Base-by-base conservation (phyloP, 1,140 invertebrate species). In the Monochamus saltuarius region DNA sequence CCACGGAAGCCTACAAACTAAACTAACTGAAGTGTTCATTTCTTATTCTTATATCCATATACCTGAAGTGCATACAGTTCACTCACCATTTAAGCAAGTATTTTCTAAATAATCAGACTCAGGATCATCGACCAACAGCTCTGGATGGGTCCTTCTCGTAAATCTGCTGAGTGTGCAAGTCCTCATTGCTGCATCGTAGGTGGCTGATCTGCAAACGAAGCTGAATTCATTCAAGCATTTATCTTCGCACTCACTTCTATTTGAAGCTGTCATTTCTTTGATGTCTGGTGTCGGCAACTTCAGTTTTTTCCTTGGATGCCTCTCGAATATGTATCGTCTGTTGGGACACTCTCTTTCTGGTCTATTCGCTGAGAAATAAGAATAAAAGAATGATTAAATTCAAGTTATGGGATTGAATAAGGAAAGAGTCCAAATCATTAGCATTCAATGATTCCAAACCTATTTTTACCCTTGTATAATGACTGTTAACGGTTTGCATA, bases 81-180 rank as follows among this genome's bases (percentile, higher is more conserved):
- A 29, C 22, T 81, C 80, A 93, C 92, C 88, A 75, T 90, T 92
- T 1, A 95, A 76, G 74, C 92, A 95, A 38, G 91, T 92, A 71
- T 95, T 95, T 81, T 95, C 92, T 63, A 94, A 80, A 75, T 95
- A 95, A 75, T 95, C 92, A 1, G 89, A 87, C 75, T 90, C 91
- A 1, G 90, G 86, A 75, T 94, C 90, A 65, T 92, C 89, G 71
- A 91, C 87, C 22, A 92, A 73, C 2, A 93, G 78, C 67, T 90
- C 89, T 0, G 91, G 90, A 75, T 93, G 90, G 1, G 91, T 92
- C 66, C 91, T 81, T 66, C 91, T 79, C 0, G 92, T 95, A 67
- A 91, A 91, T 55, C 86, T 75, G 72, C 89, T 92, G 9, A 95
- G 73, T 2, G 86, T 87, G 72, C 92, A 95, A 42, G 85, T 91